Evolutionary conservation across 2,797 vertebrate genomes (phyloP).

Genomic region (Cuniculus paca): DNA sequence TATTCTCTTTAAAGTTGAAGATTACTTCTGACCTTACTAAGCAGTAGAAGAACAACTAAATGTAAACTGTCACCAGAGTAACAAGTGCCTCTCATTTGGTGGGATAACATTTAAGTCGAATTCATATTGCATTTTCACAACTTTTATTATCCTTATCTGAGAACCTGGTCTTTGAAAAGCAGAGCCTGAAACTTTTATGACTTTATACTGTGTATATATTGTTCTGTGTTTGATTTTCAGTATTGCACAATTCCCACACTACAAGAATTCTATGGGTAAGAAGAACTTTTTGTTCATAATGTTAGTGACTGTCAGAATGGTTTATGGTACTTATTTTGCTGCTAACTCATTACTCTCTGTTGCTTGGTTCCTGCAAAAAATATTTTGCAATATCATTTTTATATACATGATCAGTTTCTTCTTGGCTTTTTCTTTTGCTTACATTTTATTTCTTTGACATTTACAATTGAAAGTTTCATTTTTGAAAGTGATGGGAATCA

Average conservation of each 20-base stretch:
- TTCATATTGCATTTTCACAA: slow-evolving; percentile 19
- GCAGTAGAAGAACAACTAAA: slow-evolving; percentile 8
- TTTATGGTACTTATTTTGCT: slow-evolving; percentile 62
- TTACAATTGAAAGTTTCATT: slow-evolving; percentile 66
- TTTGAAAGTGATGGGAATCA: slow-evolving; percentile 64
- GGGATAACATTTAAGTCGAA: background rate
- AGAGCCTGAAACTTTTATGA: slow-evolving; percentile 21
- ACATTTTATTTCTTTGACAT: slow-evolving; percentile 70
- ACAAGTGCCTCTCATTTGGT: background rate
- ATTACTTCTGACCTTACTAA: slow-evolving; percentile 30
- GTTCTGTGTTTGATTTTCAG: slow-evolving; percentile 35
- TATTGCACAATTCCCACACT: background rate
- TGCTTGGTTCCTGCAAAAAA: slow-evolving; percentile 62
- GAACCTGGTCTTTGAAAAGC: slow-evolving; percentile 59
- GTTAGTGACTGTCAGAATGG: slow-evolving; percentile 31
- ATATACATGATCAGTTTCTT: slow-evolving; percentile 2
- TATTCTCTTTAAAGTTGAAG: slow-evolving; percentile 1
- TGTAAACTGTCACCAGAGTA: background rate
- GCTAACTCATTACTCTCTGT: slow-evolving; percentile 39
- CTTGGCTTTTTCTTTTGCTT: slow-evolving; percentile 56
- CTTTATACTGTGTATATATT: background rate
- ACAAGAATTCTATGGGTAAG: background rate
- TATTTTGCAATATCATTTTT: slow-evolving; percentile 59
- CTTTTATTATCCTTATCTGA: slow-evolving; percentile 48
- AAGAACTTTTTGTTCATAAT: slow-evolving; percentile 51